Evolutionary conservation across 2,797 vertebrate species (phyloP), one percentile per base, ranked within the genome.

Genomic region (Acanthiza pusilla): DNA sequence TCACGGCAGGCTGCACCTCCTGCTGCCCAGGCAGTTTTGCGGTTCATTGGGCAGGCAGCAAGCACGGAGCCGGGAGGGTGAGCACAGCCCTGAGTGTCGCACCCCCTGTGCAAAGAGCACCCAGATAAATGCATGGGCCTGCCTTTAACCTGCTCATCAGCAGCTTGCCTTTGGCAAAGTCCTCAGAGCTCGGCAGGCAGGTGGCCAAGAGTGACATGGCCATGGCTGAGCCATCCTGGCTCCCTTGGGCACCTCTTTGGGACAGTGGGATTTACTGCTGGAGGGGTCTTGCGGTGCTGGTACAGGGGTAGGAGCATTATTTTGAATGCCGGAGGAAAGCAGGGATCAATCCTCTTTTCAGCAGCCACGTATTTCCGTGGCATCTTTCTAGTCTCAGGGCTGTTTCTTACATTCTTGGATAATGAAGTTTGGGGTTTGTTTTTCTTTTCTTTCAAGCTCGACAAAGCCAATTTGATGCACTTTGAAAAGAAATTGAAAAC

Each of bases 401-500:
- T 67, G 65, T 83, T 85, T 72, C 58, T 90, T 91, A 27, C 80
- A 66, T 89, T 96, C 89, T 80, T 90, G 73, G 47, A 72, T 89
- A 75, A 96, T 94, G 76, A 91, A 78, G 72, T 94, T 61, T 61
- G n/a, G 63, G 45, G 23, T 38, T 75, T 77, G 79, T 85, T 93
- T 80, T 88, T 80, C 54, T 77, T 89, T 60, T 65, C 63, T 84
- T 95, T 82, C 65, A 66, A 82, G 53, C 53, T 74, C 5, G 0
- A 83, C 77, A 68, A 78, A 93, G 71, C 65, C 95, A 86, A 36
- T 85, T 92, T 72, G 91, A 84, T 88, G 78, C 74, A n/a, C 57
- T 96, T 94, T 86, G 74, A 71, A 89, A 87, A 73, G 71, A 84
- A 92, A 85, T 76, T 93, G 74, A 45, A 94, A 83, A n/a, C 93